phyloP scores from a whole-genome alignment of 1,140 invertebrate species.

The Pogonus chalceus region DNA sequence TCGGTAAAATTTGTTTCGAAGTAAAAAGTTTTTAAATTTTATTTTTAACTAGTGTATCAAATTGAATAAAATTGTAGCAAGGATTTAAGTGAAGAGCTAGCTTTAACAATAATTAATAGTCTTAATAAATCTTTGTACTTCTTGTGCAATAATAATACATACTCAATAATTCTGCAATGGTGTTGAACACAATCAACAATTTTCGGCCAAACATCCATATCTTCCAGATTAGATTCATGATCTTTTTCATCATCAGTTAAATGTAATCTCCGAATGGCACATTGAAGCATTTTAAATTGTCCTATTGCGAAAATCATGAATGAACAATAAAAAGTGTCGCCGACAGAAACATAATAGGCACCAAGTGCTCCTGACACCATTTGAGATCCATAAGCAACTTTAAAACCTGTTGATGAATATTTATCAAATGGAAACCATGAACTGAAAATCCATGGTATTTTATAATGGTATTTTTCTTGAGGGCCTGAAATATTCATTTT shows the following conservation, averaged over 20 bases:
- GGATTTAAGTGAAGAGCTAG: too few relatives aligned
- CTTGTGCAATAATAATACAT: conserved; percentile 11
- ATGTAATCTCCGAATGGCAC: not conserved
- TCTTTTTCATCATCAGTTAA: not conserved
- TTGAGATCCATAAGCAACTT: not conserved
- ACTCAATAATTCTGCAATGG: conserved; percentile 15
- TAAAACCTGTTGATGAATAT: not conserved
- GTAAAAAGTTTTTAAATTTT: too few relatives aligned
- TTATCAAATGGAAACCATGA: conserved; percentile 1
- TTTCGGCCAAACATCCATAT: conserved; percentile 13
- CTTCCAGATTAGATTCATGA: conserved; percentile 1
- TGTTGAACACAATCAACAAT: conserved; percentile 14
- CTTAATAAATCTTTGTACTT: too few relatives aligned
- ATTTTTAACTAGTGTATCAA: too few relatives aligned
- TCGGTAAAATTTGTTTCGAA: too few relatives aligned
- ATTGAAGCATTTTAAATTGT: not conserved
- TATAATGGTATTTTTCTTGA: not conserved
- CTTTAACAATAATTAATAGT: too few relatives aligned
- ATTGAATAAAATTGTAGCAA: too few relatives aligned
- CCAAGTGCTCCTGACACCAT: not conserved
- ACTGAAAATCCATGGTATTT: not conserved
- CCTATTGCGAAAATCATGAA: conserved; percentile 1
- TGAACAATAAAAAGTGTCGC: not conserved
- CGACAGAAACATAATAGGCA: not conserved
- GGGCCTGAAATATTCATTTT: too few relatives aligned